phyloP scores from a whole-genome alignment of 2,113 vertebrate species.

The Rhineura floridana region DNA sequence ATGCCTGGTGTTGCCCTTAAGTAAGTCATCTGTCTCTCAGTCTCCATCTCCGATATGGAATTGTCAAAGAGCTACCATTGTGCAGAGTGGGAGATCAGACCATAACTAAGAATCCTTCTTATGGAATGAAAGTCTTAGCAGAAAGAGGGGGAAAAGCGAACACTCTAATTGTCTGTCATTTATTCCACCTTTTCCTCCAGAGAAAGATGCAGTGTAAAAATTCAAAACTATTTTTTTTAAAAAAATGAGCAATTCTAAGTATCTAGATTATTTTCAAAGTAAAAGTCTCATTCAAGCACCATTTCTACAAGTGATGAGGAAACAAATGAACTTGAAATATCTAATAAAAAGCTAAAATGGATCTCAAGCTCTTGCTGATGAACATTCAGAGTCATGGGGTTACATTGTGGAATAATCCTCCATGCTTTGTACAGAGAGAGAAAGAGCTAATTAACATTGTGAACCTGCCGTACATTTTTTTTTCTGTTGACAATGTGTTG shows the following conservation, averaged over 20 bases:
- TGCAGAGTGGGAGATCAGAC: no score
- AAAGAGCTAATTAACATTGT: conserved; percentile 17
- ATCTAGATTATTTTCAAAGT: not conserved
- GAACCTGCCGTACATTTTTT: not conserved
- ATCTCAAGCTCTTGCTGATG: not conserved
- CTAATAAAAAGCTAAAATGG: not conserved
- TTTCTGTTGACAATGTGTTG: conserved; percentile 5
- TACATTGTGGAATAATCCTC: not conserved
- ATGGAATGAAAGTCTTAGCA: not conserved
- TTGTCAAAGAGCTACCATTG: not conserved
- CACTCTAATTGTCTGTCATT: not conserved
- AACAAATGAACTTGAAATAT: not conserved
- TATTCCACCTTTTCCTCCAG: not conserved
- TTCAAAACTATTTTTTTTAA: not conserved
- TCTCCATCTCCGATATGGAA: not conserved
- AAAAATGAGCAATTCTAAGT: not conserved
- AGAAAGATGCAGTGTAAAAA: fast-evolving
- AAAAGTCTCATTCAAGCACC: not conserved
- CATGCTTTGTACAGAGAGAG: not conserved
- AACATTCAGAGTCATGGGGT: not conserved
- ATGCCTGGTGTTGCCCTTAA: not conserved
- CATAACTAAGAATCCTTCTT: not conserved
- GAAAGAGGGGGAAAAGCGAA: not conserved
- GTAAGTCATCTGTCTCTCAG: not conserved
- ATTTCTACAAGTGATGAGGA: not conserved